Base-by-base conservation (phyloP, 2,113 vertebrate species). In the Actenoides hombroni region DNA sequence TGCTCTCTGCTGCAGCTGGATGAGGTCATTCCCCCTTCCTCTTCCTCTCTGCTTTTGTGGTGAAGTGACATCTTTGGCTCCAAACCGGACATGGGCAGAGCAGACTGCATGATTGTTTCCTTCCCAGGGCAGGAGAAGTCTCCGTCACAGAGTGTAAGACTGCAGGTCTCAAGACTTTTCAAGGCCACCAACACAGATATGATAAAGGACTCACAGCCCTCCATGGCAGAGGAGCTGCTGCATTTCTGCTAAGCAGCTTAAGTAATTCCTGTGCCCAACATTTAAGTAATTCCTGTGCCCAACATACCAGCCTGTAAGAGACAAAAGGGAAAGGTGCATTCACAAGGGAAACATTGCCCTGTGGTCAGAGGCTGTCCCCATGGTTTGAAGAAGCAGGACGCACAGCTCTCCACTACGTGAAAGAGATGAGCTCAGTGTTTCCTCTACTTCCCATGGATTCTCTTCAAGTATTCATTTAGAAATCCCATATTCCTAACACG, bases 11-110 rank as follows among this genome's bases (percentile, higher is more conserved):
- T 90, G 60, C 2, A 3, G 29, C 16, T 73, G 60, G 13, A 14
- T 96, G 90, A 97, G 73, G 69, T 94, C 90, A 96, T 44, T 88
- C 54, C 6, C 44, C 71, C 37, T 97, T 96, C 93, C 94, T 94
- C 60, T 93, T 94, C 94, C 92, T 94, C 63, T 83, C 63, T 0
- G 5, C 53, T 86, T 96, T 94, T 92, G 90, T 92, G 80, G 48
- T 33, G 60, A 83, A 88, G 68, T 51, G 75, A 94, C 92, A 83
- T 64, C 85, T 90, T 74, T 75, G 87, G 39, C 65, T 96, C 39
- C 77, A 82, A 70, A 93, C 83, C 4, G 6, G 92, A 93, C 46
- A 70, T 88, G 31, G 59, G 73, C 88, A 94, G 92, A 90, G n/a
- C 86, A 92, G 60, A 17, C 57, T 33, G 14, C 23, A 31, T 61